phyloP scores from a whole-genome alignment of 2,888 invertebrate genomes.

The Cecidostiba fungosa region DNA sequence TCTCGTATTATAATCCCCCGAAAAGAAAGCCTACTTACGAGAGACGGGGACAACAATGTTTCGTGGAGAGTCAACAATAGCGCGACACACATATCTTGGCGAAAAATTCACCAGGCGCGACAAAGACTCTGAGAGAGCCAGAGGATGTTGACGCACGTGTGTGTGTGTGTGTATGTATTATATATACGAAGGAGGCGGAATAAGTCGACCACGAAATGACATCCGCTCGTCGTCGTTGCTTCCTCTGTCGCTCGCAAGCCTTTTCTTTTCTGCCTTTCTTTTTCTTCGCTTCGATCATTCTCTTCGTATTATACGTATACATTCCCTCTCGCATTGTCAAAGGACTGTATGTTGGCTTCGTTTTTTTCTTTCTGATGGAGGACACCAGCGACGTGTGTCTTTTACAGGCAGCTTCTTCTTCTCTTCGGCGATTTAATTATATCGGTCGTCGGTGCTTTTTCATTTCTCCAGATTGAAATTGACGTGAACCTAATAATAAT shows the following conservation, averaged over 20 bases:
- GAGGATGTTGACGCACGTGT: not conserved
- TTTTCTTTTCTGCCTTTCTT: not conserved
- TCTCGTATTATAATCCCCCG: not conserved
- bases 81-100: not conserved
- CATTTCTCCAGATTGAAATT: not conserved
- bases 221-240: conserved; percentile 71
- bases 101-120: not conserved
- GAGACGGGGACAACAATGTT: not conserved
- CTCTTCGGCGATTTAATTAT: not conserved
- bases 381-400: not conserved
- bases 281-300: conserved; percentile 11
- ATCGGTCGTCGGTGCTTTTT: not conserved
- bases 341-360: not conserved
- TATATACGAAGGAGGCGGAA: conserved; percentile 68
- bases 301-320: not conserved
- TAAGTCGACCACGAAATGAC: conserved; percentile 79
- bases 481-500: not conserved
- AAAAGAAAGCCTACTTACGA: conserved; percentile 8
- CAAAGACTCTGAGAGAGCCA: not conserved
- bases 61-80: not conserved
- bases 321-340: not conserved
- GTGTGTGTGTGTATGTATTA: not conserved
- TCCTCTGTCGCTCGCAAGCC: not conserved
- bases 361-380: not conserved
- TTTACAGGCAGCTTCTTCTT: not conserved